Percentiles rank a stretch among this genome's conserved stretches.
These are phyloP conservation scores for Datnioides undecimradiatus DNA, from an alignment of 2,113 vertebrate genomes.

Conservation along the genomic window DNA sequence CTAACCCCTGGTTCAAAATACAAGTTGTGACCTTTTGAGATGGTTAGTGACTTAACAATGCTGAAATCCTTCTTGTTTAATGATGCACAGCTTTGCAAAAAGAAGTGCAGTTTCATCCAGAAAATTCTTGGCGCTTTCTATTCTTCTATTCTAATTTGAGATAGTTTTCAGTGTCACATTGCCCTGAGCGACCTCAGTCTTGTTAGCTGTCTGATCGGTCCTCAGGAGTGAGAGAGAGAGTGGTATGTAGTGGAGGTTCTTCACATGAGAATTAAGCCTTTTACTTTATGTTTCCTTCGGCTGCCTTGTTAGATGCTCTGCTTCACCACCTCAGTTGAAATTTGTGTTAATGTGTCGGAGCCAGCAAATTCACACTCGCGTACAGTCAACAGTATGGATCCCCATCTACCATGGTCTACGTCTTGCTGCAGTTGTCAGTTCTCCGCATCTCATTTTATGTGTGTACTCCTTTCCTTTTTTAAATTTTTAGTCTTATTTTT, in stretches of 20 bases:
- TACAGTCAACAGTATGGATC: background rate
- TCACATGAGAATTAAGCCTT: background rate
- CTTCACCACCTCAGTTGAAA: background rate
- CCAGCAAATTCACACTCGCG: background rate
- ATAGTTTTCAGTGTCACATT: conserved; percentile 30
- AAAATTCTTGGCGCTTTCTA: background rate
- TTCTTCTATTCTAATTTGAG: conserved; percentile 23
- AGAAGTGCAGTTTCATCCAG: conserved; percentile 1
- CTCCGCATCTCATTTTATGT: conserved; percentile 14
- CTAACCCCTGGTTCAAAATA: background rate
- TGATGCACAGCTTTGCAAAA: conserved; percentile 48
- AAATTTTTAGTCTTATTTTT: background rate
- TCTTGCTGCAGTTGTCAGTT: conserved; percentile 1
- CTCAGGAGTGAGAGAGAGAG: conserved; percentile 1
- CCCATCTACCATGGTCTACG: background rate
- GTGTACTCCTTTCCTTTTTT: background rate
- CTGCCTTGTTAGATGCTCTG: background rate
- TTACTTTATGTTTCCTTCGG: background rate
- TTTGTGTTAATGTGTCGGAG: background rate
- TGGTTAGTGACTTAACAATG: background rate
- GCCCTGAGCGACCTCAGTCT: conserved; percentile 25
- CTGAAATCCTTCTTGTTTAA: conserved; percentile 47
- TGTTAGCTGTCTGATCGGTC: conserved; percentile 59
- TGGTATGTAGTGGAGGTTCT: background rate
- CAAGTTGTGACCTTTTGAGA: conserved; percentile 1